Conservation (phyloP, 2,888 invertebrate species). For the Strigamia crassipes region DNA sequence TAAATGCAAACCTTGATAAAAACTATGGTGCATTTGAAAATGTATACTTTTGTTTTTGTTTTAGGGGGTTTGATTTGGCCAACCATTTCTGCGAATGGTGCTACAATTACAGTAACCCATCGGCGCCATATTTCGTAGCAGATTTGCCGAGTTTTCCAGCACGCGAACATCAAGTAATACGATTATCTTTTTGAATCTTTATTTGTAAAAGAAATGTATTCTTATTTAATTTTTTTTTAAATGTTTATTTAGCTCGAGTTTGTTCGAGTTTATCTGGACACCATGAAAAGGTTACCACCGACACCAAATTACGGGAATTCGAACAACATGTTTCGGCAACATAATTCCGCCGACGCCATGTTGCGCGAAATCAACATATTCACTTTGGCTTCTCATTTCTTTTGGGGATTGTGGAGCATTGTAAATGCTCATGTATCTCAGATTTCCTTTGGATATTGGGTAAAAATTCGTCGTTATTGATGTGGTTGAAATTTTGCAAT, state of each 20-base stretch:
- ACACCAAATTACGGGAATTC: conserved; percentile 30
- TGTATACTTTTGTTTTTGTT: neutral
- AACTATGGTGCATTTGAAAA: too few species aligned
- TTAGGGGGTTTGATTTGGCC: conserved; percentile 87
- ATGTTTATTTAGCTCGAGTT: conserved; percentile 62
- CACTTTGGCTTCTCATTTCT: conserved; percentile 83
- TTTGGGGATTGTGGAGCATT: conserved; percentile 93
- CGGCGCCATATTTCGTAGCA: conserved; percentile 77
- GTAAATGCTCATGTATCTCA: conserved; percentile 84
- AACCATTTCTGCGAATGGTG: conserved; percentile 92
- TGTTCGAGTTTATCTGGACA: conserved; percentile 66
- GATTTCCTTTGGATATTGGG: conserved; percentile 95
- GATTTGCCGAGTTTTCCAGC: conserved; percentile 73
- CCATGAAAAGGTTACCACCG: conserved; percentile 32
- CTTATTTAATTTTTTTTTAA: conserved; percentile 49
- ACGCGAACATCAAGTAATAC: conserved; percentile 74
- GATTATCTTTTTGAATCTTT: neutral
- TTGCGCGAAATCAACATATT: conserved; percentile 81
- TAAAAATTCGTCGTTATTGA: conserved; percentile 60
- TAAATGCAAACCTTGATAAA: too few species aligned
- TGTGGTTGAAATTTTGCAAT: too few species aligned
- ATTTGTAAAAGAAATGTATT: neutral
- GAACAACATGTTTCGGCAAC: conserved; percentile 46
- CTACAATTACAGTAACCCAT: conserved; percentile 80
- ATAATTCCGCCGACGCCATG: conserved; percentile 57